phyloP scores from a whole-genome alignment of 2,113 vertebrate genomes.

The Thunnus maccoyii region DNA sequence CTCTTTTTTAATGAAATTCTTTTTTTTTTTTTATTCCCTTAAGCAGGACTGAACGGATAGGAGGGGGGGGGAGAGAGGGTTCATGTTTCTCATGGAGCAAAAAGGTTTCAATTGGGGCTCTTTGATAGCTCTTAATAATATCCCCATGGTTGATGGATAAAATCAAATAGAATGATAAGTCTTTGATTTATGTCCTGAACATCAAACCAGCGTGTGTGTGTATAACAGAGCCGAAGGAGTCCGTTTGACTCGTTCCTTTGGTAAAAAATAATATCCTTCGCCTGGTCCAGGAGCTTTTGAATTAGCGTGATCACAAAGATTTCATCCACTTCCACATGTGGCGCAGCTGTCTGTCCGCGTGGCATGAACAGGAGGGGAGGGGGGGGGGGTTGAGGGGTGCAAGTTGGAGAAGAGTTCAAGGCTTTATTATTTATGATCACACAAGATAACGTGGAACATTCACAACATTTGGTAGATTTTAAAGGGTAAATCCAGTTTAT shows the following conservation, averaged over 20 bases:
- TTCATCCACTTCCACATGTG: constrained; percentile 11
- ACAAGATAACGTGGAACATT: background rate
- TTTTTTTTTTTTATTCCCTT: constrained; percentile 58
- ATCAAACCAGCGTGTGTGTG: constrained; percentile 55
- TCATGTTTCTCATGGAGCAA: constrained; percentile 69
- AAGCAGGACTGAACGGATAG: constrained; percentile 58
- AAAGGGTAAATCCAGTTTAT: background rate
- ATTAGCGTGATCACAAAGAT: constrained; percentile 63
- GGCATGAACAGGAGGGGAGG: too few relatives aligned
- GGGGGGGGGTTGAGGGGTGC: background rate
- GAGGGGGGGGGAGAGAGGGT: constrained; percentile 36
- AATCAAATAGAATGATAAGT: constrained; percentile 81
- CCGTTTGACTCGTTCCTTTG: constrained; percentile 43
- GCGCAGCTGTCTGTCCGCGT: background rate
- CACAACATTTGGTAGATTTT: background rate
- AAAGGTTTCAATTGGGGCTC: constrained; percentile 77
- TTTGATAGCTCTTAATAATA: constrained; percentile 81
- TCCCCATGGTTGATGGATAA: constrained; percentile 72
- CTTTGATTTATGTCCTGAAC: constrained; percentile 78
- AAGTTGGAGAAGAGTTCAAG: background rate
- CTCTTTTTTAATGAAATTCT: constrained; percentile 65
- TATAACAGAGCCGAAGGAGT: constrained; percentile 31
- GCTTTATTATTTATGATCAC: background rate
- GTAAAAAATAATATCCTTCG: constrained; percentile 57
- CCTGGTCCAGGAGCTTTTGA: constrained; percentile 60